Percentiles rank a stretch among this genome's conserved stretches.
Conservation (phyloP, 2,113 vertebrate genomes). For the Notiomystis cincta region DNA sequence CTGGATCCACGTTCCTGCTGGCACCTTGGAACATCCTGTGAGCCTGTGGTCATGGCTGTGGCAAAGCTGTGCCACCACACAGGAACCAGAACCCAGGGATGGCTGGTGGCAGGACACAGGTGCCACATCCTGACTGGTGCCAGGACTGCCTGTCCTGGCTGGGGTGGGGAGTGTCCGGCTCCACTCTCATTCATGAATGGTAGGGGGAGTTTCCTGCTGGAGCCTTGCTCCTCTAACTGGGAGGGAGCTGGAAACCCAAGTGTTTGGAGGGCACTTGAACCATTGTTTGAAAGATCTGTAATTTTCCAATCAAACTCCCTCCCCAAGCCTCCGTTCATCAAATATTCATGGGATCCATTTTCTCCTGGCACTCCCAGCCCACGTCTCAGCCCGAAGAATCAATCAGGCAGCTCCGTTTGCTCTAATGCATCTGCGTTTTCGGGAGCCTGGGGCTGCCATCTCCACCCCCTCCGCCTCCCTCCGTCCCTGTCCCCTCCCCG, state of each 20-base stretch:
- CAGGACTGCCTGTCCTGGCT: background rate
- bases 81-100: background rate
- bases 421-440: slow-evolving; percentile 49
- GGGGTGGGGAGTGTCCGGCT: background rate
- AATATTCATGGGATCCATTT: slow-evolving; percentile 70
- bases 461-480: background rate
- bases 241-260: slow-evolving; percentile 38
- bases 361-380: slow-evolving; percentile 62
- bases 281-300: slow-evolving; percentile 63
- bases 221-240: slow-evolving; percentile 35
- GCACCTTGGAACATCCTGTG: background rate
- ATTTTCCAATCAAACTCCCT: slow-evolving; percentile 67
- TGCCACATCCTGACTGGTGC: accelerated
- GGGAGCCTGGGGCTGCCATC: slow-evolving; percentile 32
- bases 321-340: slow-evolving; percentile 61
- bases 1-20: background rate
- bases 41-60: background rate
- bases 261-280: slow-evolving; percentile 49
- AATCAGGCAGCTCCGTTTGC: slow-evolving; percentile 50
- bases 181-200: background rate
- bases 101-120: background rate
- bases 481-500: background rate
- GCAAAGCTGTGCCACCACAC: accelerated
- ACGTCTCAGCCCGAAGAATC: slow-evolving; percentile 57
- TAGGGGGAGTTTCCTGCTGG: slow-evolving; percentile 17